A percentile compares a stretch with the other conserved stretches of the same genome.
phyloP scores from a whole-genome alignment of 2,113 vertebrate species.

The Alexandromys fortis region DNA sequence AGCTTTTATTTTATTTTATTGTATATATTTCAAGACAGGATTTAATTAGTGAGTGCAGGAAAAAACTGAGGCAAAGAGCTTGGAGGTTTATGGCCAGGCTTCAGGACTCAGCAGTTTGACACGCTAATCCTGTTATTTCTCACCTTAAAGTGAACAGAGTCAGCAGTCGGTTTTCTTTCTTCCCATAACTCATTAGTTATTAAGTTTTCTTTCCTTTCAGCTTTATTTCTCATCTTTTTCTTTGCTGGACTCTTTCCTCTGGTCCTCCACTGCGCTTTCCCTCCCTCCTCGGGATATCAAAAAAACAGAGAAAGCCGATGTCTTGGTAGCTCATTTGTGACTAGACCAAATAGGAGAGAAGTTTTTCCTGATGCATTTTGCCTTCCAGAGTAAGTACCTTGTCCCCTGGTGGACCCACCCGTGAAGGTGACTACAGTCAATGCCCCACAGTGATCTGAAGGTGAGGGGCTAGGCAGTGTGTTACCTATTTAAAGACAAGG shows the following conservation, averaged over 20 bases:
- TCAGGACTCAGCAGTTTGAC: conserved; percentile 76
- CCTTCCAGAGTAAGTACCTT: not conserved
- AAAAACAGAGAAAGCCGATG: not conserved
- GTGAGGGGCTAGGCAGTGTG: not conserved
- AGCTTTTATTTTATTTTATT: conserved; percentile 42
- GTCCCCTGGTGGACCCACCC: not conserved
- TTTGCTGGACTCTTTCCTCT: not conserved
- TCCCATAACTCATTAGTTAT: conserved; percentile 27
- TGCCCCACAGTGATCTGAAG: not conserved
- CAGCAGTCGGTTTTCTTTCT: conserved; percentile 37
- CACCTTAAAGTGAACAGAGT: conserved; percentile 70
- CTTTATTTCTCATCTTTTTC: not conserved
- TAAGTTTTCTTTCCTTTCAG: not conserved
- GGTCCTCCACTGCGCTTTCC: not conserved
- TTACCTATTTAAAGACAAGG: not conserved
- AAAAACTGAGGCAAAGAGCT: conserved; percentile 53
- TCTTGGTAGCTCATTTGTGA: conserved; percentile 15
- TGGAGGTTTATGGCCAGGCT: conserved; percentile 70
- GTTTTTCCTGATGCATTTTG: not conserved
- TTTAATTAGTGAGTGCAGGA: conserved; percentile 75
- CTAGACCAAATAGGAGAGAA: not conserved
- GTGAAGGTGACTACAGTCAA: not conserved
- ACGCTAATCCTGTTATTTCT: conserved; percentile 78
- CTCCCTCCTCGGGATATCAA: not conserved
- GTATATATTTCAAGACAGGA: conserved; percentile 56